These are phyloP conservation scores for Tenodera sinensis DNA, from an alignment of 2,888 invertebrate species.

Conservation along the genomic window DNA sequence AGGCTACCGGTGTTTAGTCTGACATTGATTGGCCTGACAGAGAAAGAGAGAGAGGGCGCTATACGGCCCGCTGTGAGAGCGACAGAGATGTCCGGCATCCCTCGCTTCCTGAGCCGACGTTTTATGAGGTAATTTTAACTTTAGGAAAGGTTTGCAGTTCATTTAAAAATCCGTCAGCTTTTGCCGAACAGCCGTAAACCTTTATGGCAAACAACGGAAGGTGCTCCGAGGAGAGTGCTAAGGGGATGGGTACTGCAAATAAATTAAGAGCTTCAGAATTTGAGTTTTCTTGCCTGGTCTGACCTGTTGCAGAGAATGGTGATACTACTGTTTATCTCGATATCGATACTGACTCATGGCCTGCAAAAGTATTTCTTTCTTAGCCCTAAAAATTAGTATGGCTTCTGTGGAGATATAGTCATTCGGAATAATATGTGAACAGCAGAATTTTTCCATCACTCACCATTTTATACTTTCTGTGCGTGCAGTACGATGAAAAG, in stretches of 20 bases:
- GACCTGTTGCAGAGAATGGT: not conserved
- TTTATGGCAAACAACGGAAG: conserved; percentile 3
- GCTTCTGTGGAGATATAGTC: too few relatives aligned
- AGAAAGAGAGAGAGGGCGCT: not conserved
- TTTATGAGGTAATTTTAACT: conserved; percentile 18
- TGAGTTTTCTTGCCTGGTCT: not conserved
- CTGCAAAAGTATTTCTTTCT: too few relatives aligned
- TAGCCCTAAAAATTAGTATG: too few relatives aligned
- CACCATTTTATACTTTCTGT: too few relatives aligned
- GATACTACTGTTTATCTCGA: too few relatives aligned
- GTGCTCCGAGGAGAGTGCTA: not conserved
- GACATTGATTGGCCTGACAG: conserved; percentile 3
- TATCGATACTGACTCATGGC: too few relatives aligned
- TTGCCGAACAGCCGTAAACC: not conserved
- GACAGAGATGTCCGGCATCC: not conserved
- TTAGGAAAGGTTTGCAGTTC: conserved; percentile 16
- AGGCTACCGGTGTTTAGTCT: conserved; percentile 8
- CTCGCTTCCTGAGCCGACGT: not conserved
- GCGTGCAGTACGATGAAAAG: too few relatives aligned
- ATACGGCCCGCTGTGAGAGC: not conserved
- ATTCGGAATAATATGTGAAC: too few relatives aligned
- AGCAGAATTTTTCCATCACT: too few relatives aligned
- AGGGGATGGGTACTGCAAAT: not conserved
- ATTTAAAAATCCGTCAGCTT: conserved; percentile 19
- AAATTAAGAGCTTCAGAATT: not conserved